Base-by-base conservation (phyloP, 2,113 vertebrate species). In the Ageneiosus marmoratus region DNA sequence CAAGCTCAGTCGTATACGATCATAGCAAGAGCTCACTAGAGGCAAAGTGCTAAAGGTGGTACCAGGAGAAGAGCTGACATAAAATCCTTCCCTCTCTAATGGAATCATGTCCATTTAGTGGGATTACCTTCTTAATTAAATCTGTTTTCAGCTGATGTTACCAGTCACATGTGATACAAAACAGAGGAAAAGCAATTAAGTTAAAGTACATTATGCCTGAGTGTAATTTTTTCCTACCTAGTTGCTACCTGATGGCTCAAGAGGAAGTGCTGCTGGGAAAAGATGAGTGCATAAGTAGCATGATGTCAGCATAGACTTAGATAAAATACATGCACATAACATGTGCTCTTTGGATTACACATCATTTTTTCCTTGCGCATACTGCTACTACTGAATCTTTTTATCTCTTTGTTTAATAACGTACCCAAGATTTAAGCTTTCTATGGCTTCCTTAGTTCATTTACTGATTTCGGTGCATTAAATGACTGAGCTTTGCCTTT, bases 231-330 rank as follows among this genome's bases (percentile, higher is more conserved):
- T 58, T 77, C 81, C 55, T 80, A 58, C 73, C 37, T 11, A 56
- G n/a, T 22, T 41, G 37, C 37, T 41, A 41, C 37, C 46, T 62
- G 76, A 80, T 89, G 67, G 77, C 84, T 75, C 62, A 84, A 88
- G 85, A 87, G 91, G 85, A 50, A 84, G 78, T 41, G 50, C 84
- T 41, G 2, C 83, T 88, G 79, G 50, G 81, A 32, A 81, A 88
- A 34, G 74, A 86, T 55, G 32, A 48, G 83, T 82, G 62, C 56
- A 81, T 84, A 22, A 56, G 85, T 13, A 6, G 81, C 69, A 75
- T 2, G 16, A 24, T 51, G 29, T 65, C 69, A 82, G n/a, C 22
- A 76, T 41, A 13, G 29, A 53, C 67, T 63, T 63, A 62, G 27
- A 16, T 74, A 41, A 32, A n/a, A 73, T 73, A 20, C 48, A 73